Conservation (phyloP, 1,140 invertebrate genomes). For the Zaprionus tsacasi region DNA sequence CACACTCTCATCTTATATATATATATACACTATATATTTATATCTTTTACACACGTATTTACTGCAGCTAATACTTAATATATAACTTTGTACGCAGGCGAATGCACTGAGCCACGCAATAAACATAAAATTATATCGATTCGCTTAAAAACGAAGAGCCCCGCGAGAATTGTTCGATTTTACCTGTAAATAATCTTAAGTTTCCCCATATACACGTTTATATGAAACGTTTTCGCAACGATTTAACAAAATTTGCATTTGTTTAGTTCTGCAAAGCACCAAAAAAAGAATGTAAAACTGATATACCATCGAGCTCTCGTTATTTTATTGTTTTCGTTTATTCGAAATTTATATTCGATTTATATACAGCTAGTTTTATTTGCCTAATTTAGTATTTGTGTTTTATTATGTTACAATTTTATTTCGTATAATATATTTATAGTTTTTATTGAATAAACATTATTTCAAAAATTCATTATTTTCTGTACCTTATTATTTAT, state of each 20-base stretch:
- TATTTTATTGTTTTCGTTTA: conserved; percentile 47
- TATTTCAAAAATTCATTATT: conserved; percentile 31
- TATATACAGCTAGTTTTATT: conserved; percentile 53
- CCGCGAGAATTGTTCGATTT: conserved; percentile 42
- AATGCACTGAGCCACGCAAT: conserved; percentile 59
- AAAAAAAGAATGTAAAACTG: conserved; percentile 27
- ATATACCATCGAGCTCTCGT: conserved; percentile 46
- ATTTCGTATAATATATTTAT: conserved; percentile 39
- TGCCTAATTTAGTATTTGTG: conserved; percentile 62
- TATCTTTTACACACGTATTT: conserved; percentile 39
- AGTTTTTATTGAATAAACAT: conserved; percentile 66
- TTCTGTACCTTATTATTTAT: neutral
- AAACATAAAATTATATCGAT: conserved; percentile 48
- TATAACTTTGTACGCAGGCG: conserved; percentile 11
- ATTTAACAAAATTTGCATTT: conserved; percentile 67
- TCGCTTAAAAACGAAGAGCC: conserved; percentile 52
- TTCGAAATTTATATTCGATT: conserved; percentile 54
- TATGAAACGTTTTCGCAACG: conserved; percentile 38
- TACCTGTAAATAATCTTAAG: conserved; percentile 67
- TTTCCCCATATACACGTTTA: conserved; percentile 14
- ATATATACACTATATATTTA: conserved; percentile 31
- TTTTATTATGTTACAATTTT: conserved; percentile 65
- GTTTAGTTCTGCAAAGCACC: conserved; percentile 57
- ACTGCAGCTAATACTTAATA: conserved; percentile 6
- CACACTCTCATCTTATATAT: conserved; percentile 49